Conservation (phyloP, 1,140 invertebrate genomes). For the Coptotermes formosanus region DNA sequence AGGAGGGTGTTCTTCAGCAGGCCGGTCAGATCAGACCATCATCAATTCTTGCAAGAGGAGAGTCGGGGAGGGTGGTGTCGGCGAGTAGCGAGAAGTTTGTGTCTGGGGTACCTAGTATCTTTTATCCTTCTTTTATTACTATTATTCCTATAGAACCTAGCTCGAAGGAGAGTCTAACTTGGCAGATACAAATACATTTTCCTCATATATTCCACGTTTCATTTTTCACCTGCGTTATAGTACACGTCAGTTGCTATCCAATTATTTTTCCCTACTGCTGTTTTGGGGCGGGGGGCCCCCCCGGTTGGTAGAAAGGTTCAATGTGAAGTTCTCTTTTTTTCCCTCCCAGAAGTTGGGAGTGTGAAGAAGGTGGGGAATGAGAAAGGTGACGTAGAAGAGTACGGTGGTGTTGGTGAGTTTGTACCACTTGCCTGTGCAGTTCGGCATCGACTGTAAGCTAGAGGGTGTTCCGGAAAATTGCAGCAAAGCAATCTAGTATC, state of each 20-base stretch:
- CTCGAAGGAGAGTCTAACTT: constrained; percentile 22
- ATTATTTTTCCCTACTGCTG: constrained; percentile 33
- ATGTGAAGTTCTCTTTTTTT: constrained; percentile 10
- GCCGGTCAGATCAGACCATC: constrained; percentile 17
- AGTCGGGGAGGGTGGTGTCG: not conserved
- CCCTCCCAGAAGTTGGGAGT: not conserved
- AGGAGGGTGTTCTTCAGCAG: not conserved
- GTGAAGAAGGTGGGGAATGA: not conserved
- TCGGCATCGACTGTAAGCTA: not conserved
- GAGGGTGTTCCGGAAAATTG: constrained; percentile 31
- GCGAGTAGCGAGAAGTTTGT: constrained; percentile 18
- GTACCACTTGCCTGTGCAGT: not conserved
- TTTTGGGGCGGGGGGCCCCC: not conserved
- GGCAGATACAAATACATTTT: constrained; percentile 36
- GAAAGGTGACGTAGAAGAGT: not conserved
- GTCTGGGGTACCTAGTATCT: not conserved
- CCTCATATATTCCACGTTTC: constrained; percentile 35
- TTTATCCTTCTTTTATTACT: not conserved
- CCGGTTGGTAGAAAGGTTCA: not conserved
- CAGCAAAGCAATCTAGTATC: constrained; percentile 36
- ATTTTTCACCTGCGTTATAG: constrained; percentile 35
- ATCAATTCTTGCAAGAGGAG: constrained; percentile 28
- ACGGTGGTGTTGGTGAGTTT: not conserved
- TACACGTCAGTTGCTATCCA: constrained; percentile 35
- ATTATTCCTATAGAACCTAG: not conserved